Evolutionary conservation across 23 tunicate species (phyloP), one percentile per base, ranked within the genome.

Genomic region (Ascidia mentula): DNA sequence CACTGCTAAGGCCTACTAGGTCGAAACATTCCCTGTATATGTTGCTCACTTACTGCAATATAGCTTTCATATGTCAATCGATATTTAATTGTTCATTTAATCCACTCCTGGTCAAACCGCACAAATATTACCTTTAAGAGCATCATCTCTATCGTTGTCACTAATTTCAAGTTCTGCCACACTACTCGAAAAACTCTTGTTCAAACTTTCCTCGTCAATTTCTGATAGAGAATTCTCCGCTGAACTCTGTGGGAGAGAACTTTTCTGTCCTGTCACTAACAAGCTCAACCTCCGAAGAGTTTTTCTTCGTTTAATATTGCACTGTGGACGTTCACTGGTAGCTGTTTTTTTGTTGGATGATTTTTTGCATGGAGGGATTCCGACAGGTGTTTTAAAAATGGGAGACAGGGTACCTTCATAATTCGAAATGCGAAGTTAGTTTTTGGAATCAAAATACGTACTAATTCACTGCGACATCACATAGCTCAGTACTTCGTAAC

Each of bases 361-460:
- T 28, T 53, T 53, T 53, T 53, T 53, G 65, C 65, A 53, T 53
- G 65, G 65, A 3, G 65, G 65, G 22, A 53, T 53, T 26, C 65
- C 65, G 4, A 53, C 65, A 9, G 65, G 65, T 6, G 65, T 53
- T 53, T 53, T 53, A 28, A 53, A 53, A 9, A 28, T 53, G 1
- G 65, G 65, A 53, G 65, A 53, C 13, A 28, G 65, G 7, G 65
- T 5, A 26, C 65, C 65, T 53, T 12, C 22, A 5, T 53, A 53
- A 5, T n/a, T n/a, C n/a, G n/a, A n/a, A n/a, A n/a, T n/a, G n/a
- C n/a, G n/a, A n/a, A n/a, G n/a, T n/a, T n/a, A n/a, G n/a, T n/a
- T n/a, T n/a, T n/a, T n/a, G n/a, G n/a, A n/a, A n/a, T n/a, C n/a
- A n/a, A n/a, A n/a, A n/a, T n/a, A n/a, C n/a, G n/a, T n/a, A n/a